Evolutionary conservation across 2,888 invertebrate species (phyloP).

Genomic region (Neelides folsomi): DNA sequence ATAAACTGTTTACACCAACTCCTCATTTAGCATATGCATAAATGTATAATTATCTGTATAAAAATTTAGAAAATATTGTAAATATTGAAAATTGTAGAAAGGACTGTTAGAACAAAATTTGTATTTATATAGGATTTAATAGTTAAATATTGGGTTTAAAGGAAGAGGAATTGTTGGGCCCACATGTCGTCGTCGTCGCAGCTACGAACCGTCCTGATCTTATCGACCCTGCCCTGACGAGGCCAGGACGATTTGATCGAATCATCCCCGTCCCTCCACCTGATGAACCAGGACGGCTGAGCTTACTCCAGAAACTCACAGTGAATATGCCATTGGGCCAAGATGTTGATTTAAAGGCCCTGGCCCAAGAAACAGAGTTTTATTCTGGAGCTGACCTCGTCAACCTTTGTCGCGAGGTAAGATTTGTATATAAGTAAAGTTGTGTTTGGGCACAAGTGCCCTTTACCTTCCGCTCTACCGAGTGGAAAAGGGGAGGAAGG

Average conservation of each 20-base stretch:
- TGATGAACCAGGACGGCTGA: slow-evolving; percentile 41
- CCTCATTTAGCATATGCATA: too few species aligned
- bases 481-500: neutral
- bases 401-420: slow-evolving; percentile 47
- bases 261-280: slow-evolving; percentile 50
- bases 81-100: neutral
- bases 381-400: slow-evolving; percentile 52
- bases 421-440: too few species aligned
- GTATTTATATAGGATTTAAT: neutral
- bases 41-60: too few species aligned
- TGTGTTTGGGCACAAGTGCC: too few species aligned
- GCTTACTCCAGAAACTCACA: slow-evolving; percentile 41
- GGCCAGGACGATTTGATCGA: slow-evolving; percentile 52
- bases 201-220: slow-evolving; percentile 53
- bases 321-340: slow-evolving; percentile 39
- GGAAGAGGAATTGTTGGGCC: slow-evolving; percentile 9
- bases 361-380: slow-evolving; percentile 42
- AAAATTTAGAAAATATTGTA: neutral
- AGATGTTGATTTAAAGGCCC: slow-evolving; percentile 38
- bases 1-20: too few species aligned
- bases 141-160: neutral
- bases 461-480: too few species aligned
- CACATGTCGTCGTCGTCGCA: slow-evolving; percentile 46
- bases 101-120: too few species aligned
- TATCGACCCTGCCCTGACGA: slow-evolving; percentile 48